phyloP scores from a whole-genome alignment of 2,113 vertebrate genomes.

The Oreocharis arfaki region DNA sequence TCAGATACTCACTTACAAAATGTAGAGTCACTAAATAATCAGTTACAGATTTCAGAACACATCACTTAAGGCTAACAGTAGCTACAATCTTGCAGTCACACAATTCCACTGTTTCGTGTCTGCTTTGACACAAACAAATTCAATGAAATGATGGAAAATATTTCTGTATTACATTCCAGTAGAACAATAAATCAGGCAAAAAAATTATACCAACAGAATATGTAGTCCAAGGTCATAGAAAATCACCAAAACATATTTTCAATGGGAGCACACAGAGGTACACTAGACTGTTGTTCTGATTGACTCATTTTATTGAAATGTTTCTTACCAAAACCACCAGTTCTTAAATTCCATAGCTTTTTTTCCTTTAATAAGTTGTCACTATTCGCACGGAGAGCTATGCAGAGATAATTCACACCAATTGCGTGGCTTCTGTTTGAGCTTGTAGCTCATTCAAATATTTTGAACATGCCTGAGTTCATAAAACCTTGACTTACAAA shows the following conservation, averaged over 20 bases:
- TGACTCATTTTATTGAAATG: neutral
- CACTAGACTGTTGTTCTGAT: neutral
- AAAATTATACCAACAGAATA: neutral
- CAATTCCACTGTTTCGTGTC: neutral
- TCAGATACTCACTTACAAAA: neutral
- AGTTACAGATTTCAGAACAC: neutral
- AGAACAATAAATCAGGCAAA: neutral
- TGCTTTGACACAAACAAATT: neutral
- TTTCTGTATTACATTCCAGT: neutral
- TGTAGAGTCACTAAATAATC: neutral
- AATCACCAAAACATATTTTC: neutral
- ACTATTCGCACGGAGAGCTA: neutral
- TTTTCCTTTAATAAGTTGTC: neutral
- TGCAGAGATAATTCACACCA: neutral
- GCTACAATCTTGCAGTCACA: neutral
- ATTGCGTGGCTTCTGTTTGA: neutral
- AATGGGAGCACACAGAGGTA: neutral
- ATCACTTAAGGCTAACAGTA: neutral
- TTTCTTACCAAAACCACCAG: neutral
- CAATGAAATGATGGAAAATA: neutral
- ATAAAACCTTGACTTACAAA: neutral
- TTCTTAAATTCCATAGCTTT: neutral
- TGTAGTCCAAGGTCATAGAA: neutral
- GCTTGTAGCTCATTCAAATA: neutral
- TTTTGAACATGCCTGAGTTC: neutral